Evolutionary conservation across 2,113 vertebrate species (phyloP), one percentile per base, ranked within the genome.

Genomic region (Hylia prasina): DNA sequence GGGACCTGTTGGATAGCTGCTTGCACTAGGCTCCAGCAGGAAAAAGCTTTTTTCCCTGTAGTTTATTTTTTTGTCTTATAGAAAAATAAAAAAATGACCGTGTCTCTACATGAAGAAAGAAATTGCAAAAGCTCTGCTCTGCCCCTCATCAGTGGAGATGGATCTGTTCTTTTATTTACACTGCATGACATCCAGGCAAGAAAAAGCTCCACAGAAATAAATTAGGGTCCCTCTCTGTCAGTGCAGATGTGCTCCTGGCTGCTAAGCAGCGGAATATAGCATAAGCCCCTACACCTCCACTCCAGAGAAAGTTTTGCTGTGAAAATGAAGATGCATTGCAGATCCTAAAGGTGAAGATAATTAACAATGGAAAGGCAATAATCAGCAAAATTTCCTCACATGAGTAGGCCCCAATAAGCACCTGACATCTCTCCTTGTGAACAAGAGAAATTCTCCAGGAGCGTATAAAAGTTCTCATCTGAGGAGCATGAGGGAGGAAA

Each of bases 141-240:
- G 61, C 70, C 45, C 50, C 72, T 93, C 39, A 8, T 78, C 65
- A 90, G 40, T 60, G 50, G 47, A 84, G 65, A 71, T 2, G 20
- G 70, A 82, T 63, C 54, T 88, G 71, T 84, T 93, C 65, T 96
- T 96, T 82, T 95, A 94, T 94, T 96, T 89, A 94, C 64, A 19
- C 45, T 56, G 28, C 66, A 53, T 70, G 84, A 61, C 39, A 84
- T 28, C 35, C 35, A 78, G 48, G 64, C 83, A 90, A 77, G 35
- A n/a, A 78, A 21, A 73, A 81, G 53, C 45, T 66, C 50, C 40
- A 73, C 53, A 89, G 87, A 90, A 93, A 92, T 72, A 92, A 93
- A 89, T 89, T 22, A 93, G 70, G 85, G 69, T 72, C 79, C 68
- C 54, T 76, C 80, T n/a, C 50, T 84, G 50, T 31, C 50, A 79